Evolutionary conservation across 2,113 vertebrate species (phyloP), one percentile per base, ranked within the genome.

Genomic region (Anarhynchus alexandrinus): DNA sequence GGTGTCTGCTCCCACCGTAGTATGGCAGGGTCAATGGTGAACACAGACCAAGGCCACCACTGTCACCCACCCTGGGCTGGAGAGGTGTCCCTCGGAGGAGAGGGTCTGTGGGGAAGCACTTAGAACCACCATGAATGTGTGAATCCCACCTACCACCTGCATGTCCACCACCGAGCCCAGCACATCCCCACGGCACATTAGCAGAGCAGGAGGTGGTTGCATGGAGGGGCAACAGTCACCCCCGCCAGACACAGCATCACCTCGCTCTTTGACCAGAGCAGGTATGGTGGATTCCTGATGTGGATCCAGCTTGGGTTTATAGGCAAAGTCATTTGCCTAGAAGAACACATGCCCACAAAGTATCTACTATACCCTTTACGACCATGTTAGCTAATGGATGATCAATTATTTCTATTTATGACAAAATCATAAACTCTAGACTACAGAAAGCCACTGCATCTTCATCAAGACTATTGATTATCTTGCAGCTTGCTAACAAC

Each of bases 371-470:
- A 7, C 21, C 34, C 22, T 54, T 74, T 36, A 34, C 36, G n/a
- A 45, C 23, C 45, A 12, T 6, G 27, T 25, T 51, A 79, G 43
- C 29, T 83, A 88, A 92, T 11, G 15, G 90, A 8, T 0, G 0
- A 88, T 88, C 78, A 72, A 55, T 93, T 86, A 69, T 88, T 93
- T 65, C 73, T 80, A 51, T 89, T 95, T 80, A 47, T 29, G 79
- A 83, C 58, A 86, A 90, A 92, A 88, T 51, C 71, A 73, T 34
- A 70, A 95, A 77, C 69, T 76, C 64, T 11, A 45, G 45, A 5
- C 72, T 61, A 26, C 61, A 62, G 70, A 85, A 94, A 69, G 81
- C 83, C 66, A 10, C 42, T 43, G 52, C 1, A 1, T 29, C 86
- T 51, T 74, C 86, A 90, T 62, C 72, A 45, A 22, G 77, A 13